Conservation (phyloP, 2,797 vertebrate species). For the Microchirus variegatus region DNA sequence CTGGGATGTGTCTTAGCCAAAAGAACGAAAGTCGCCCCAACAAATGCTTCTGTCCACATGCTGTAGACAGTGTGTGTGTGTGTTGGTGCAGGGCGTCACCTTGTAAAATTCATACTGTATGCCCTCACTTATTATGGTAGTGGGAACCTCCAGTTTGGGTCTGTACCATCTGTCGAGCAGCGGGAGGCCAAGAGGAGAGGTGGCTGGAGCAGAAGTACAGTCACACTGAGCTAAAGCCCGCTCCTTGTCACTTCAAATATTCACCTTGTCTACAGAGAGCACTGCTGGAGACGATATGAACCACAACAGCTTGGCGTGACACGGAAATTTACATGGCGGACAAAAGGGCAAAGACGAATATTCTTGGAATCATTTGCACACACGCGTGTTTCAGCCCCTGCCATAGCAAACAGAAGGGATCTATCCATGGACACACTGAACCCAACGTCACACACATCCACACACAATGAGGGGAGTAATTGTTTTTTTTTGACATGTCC, state of each 20-base stretch:
- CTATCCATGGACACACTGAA: slow-evolving; percentile 26
- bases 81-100: slow-evolving; percentile 42
- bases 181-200: slow-evolving; percentile 20
- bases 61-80: slow-evolving; percentile 26
- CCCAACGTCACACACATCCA: slow-evolving; percentile 7
- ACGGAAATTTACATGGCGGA: neutral
- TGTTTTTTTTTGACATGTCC: slow-evolving; percentile 56
- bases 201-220: slow-evolving; percentile 34
- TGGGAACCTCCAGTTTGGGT: slow-evolving; percentile 47
- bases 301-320: slow-evolving; percentile 21
- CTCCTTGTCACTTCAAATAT: slow-evolving; percentile 60
- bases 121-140: slow-evolving; percentile 50
- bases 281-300: slow-evolving; percentile 38
- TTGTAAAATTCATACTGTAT: slow-evolving; percentile 39
- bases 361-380: neutral
- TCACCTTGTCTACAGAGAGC: slow-evolving; percentile 46
- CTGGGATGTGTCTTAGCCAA: slow-evolving; percentile 11
- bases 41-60: slow-evolving; percentile 34
- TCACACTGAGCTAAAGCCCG: slow-evolving; percentile 39
- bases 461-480: slow-evolving; percentile 48
- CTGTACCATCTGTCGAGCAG: slow-evolving; percentile 58
- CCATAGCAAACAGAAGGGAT: slow-evolving; percentile 2
- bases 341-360: slow-evolving; percentile 15
- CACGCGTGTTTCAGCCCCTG: neutral
- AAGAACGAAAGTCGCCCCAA: slow-evolving; percentile 23